These are phyloP conservation scores for Montifringilla adamsi DNA, from an alignment of 2,113 vertebrate genomes.

Conservation along the genomic window DNA sequence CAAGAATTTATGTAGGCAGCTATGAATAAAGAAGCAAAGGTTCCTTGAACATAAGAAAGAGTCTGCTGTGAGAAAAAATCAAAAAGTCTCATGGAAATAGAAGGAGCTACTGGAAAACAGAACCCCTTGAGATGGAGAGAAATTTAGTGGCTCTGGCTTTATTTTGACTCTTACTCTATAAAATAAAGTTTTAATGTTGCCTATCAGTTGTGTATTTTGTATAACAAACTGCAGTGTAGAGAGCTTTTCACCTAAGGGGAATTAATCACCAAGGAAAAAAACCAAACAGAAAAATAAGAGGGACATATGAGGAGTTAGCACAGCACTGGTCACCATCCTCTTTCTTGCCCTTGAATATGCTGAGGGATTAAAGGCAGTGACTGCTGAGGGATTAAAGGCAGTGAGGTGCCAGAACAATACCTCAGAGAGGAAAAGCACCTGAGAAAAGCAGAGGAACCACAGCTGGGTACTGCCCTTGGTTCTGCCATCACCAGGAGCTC, in stretches of 20 bases:
- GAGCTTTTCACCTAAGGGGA: background rate
- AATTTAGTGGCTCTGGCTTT: background rate
- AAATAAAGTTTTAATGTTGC: background rate
- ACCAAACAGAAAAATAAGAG: background rate
- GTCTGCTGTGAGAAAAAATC: background rate
- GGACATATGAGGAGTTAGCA: background rate
- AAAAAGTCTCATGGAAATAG: background rate
- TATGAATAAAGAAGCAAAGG: background rate
- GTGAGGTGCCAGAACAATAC: background rate
- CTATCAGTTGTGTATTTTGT: background rate
- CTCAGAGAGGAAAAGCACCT: background rate
- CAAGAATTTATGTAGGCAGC: background rate
- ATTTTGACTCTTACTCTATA: background rate
- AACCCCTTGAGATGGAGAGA: background rate
- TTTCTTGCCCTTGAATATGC: background rate
- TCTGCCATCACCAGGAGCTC: background rate
- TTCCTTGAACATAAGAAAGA: background rate
- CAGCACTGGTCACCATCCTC: background rate
- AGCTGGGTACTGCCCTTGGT: background rate
- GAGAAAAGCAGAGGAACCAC: background rate
- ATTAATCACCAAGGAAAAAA: background rate
- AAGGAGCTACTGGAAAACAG: background rate
- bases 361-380: background rate
- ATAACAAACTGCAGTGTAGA: background rate
- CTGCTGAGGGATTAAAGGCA: background rate